Base-by-base conservation (phyloP, 2,888 invertebrate species). In the Synanthedon andrenaeformis region DNA sequence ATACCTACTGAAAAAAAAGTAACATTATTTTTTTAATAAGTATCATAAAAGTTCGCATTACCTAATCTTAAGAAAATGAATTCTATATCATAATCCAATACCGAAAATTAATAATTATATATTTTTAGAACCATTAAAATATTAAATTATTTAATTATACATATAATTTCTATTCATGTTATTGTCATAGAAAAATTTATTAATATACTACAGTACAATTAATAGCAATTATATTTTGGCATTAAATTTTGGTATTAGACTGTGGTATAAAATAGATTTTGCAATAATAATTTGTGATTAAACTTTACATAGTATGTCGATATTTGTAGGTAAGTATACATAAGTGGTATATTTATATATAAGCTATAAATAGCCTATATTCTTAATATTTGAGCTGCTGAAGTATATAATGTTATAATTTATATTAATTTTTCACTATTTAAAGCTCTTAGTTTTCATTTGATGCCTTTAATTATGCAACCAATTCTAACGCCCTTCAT, bases 391-490 rank as follows among this genome's bases (percentile, higher is more conserved):
- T 86, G 86, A 87, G 86, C 86, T 76, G 76, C 79, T 79, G 82
- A 84, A 85, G 79, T 85, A 78, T 81, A 80, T 81, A 77, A 72
- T 77, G 81, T 78, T 78, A 81, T 78, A 79, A 56, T 58, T 79
- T 77, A 80, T 79, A 81, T 79, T 81, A 77, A 79, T 66, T 73
- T 74, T 84, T 84, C 75, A 78, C 87, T 88, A 88, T 86, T 88
- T 88, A 88, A 88, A 88, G 88, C 88, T 88, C 88, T 88, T 87
- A 88, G 81, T 81, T 84, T 82, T 85, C 81, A 78, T 82, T 74
- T 76, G 61, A 76, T 75, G 77, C 83, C 79, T 74, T 72, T 69
- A 71, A 76, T 64, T 67, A 72, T 71, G 82, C 83, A 76, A 74
- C 66, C 72, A 79, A 79, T 78, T 79, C 74, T 80, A 79, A 73